Evolutionary conservation across 2,888 invertebrate genomes (phyloP).

Genomic region (Argynnis bischoffii): DNA sequence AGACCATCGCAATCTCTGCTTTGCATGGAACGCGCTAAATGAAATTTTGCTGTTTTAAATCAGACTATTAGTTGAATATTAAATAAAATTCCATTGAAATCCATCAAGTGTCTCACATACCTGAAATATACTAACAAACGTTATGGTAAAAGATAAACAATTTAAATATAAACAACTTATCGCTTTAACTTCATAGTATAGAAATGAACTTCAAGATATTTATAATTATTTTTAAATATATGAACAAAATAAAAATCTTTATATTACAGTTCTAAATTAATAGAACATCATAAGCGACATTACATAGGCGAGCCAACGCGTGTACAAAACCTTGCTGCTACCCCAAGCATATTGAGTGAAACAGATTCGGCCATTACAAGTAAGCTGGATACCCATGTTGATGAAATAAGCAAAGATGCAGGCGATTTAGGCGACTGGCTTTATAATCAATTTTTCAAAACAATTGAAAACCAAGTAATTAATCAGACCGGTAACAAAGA

Average conservation of each 20-base stretch:
- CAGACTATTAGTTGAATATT: neutral
- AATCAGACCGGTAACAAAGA: conserved; percentile 57
- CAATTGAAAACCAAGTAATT: conserved; percentile 71
- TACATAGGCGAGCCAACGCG: conserved; percentile 50
- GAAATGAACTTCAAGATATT: too few species aligned
- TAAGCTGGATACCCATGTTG: conserved; percentile 51
- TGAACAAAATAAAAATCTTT: neutral
- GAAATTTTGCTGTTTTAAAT: neutral
- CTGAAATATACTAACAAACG: too few species aligned
- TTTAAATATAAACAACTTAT: too few species aligned
- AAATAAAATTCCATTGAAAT: neutral
- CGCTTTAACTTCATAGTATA: too few species aligned
- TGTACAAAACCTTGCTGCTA: conserved; percentile 29
- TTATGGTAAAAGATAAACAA: too few species aligned
- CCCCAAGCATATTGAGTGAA: conserved; percentile 22
- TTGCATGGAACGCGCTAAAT: too few species aligned
- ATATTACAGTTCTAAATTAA: conserved; percentile 59
- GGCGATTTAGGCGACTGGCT: conserved; percentile 74
- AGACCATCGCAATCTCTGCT: too few species aligned
- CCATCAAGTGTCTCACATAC: too few species aligned
- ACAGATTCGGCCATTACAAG: conserved; percentile 42
- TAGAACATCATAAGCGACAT: conserved; percentile 53
- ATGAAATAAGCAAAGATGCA: conserved; percentile 59
- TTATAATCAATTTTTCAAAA: conserved; percentile 75
- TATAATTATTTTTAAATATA: neutral